Base-by-base conservation (phyloP, 2,113 vertebrate species). In the Phaethon lepturus region DNA sequence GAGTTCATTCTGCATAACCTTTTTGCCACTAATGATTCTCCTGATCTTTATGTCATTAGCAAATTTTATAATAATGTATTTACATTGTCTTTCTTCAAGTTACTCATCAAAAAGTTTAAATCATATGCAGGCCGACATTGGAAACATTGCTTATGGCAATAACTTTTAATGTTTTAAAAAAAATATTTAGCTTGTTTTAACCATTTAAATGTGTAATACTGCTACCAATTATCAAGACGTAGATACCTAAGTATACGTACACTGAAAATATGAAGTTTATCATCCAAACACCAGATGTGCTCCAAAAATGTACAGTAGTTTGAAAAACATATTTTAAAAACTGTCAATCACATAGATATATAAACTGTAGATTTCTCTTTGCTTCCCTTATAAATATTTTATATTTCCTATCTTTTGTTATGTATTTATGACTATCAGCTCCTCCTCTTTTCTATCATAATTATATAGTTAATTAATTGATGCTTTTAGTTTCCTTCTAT, bases 381-480 rank as follows among this genome's bases (percentile, higher is more conserved):
- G 7, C 9, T 35, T 87, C 10, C 6, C 6, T 76, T 76, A 31
- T 31, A 64, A 59, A 56, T 75, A 3, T 63, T 77, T n/a, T 15
- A 18, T 56, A 31, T 76, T 88, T 93, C 26, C 1, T 72, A 5
- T 15, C 4, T 82, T 85, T 90, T 76, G 9, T 9, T 86, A 13
- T 63, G 9, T 52, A n/a, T 87, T 71, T 76, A 40, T 74, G 26
- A 31, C 9, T 58, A 28, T 49, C 17, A 79, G 17, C 18, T 80
- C 50, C 35, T 88, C 13, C 17, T 83, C 5, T 92, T 91, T 84
- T 83, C 9, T 88, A 17, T 53, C 26, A 80, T 88, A 88, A 88
- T 88, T 92, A 60, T n/a, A 79, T 86, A 93, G 44, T 96, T 94
- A 95, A 95, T 95, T 95, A 95, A 90, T 38, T 92, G 77, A 59